Conservation (phyloP, 2,113 vertebrate genomes). For the Muntiacus muntjak region DNA sequence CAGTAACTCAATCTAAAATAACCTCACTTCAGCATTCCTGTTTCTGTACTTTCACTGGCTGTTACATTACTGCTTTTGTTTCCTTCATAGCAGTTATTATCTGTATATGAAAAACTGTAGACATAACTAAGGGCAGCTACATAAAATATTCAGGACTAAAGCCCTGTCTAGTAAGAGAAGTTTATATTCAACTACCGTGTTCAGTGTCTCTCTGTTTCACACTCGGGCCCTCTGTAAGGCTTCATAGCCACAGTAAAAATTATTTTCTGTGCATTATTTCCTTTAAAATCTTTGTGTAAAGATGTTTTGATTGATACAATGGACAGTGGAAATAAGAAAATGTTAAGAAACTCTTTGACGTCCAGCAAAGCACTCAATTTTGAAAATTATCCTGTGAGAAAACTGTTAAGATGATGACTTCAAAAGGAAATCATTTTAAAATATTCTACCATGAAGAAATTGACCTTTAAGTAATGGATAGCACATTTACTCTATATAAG, state of each 20-base stretch:
- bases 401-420: neutral
- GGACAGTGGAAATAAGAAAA: neutral
- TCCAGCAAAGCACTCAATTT: neutral
- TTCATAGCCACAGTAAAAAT: neutral
- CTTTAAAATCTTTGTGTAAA: neutral
- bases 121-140: neutral
- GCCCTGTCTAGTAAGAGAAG: neutral
- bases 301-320: neutral
- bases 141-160: neutral
- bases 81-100: neutral
- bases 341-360: neutral
- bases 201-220: neutral
- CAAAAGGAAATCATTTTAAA: slow-evolving; percentile 4
- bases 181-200: neutral
- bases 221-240: neutral
- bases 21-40: fast-evolving
- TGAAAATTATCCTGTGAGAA: neutral
- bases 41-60: neutral
- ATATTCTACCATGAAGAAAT: neutral
- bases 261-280: neutral
- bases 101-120: neutral
- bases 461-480: neutral
- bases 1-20: neutral
- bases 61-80: neutral
- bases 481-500: neutral